phyloP scores from a whole-genome alignment of 2,797 vertebrate species.

The Clarias platycephalus region DNA sequence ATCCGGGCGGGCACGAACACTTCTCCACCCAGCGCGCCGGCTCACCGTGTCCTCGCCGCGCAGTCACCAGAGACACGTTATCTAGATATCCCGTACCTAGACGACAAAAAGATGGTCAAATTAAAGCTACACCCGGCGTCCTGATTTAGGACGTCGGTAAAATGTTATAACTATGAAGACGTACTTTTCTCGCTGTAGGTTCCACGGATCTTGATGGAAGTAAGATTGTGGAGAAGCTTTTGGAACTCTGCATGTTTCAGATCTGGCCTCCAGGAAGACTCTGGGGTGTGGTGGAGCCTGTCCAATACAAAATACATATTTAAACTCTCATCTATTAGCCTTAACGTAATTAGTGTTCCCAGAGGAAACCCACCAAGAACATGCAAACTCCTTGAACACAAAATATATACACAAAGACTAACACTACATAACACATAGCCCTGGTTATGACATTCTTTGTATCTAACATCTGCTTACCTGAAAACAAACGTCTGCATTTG shows the following conservation, averaged over 20 bases:
- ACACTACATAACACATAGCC: no score
- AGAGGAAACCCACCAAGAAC: no score
- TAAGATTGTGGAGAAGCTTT: conserved; percentile 92
- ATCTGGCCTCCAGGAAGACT: conserved; percentile 90
- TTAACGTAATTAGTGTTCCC: no score
- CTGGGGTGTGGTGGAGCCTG: conserved; percentile 89
- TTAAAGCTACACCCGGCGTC: background rate
- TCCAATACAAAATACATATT: conserved; percentile 10
- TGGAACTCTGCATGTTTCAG: conserved; percentile 88
- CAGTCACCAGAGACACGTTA: conserved; percentile 82
- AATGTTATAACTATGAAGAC: background rate
- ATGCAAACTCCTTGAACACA: no score
- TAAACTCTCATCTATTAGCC: background rate
- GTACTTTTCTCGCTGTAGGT: conserved; percentile 93
- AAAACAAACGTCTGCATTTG: conserved; percentile 82
- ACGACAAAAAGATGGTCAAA: background rate
- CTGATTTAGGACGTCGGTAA: no score
- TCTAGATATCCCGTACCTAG: conserved; percentile 90
- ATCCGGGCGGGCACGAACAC: conserved; percentile 88
- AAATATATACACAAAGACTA: no score
- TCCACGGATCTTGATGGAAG: conserved; percentile 91
- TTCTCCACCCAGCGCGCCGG: conserved; percentile 89
- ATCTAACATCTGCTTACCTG: conserved; percentile 72
- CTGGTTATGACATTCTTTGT: no score
- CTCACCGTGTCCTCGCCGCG: conserved; percentile 74